phyloP scores from a whole-genome alignment of 2,113 vertebrate species.

The Equus przewalskii region DNA sequence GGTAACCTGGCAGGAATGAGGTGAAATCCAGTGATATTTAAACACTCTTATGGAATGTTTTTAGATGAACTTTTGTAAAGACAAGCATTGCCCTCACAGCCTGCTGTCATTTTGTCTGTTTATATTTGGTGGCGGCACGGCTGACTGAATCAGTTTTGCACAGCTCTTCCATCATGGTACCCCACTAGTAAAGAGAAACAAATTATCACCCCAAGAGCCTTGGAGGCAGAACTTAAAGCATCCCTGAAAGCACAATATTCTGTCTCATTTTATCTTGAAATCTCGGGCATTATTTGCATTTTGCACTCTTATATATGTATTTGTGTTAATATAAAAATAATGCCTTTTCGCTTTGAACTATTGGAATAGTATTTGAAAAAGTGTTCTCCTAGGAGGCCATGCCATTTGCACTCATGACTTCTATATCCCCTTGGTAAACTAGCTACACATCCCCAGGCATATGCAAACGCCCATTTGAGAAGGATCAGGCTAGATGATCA shows the following conservation, averaged over 20 bases:
- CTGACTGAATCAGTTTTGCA: neutral
- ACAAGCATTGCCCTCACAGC: neutral
- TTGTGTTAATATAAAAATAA: conserved; percentile 22
- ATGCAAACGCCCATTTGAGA: neutral
- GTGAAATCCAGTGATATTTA: neutral
- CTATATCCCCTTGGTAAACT: neutral
- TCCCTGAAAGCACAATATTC: neutral
- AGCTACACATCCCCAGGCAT: neutral
- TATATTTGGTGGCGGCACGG: neutral
- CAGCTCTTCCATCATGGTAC: neutral
- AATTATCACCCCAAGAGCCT: neutral
- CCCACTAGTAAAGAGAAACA: neutral
- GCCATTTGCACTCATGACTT: neutral
- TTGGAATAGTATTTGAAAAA: neutral
- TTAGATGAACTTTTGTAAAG: neutral
- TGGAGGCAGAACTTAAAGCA: neutral
- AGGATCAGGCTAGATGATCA: neutral
- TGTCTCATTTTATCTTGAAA: conserved; percentile 21
- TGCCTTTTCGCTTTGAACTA: neutral
- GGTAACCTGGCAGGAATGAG: neutral
- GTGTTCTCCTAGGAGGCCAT: neutral
- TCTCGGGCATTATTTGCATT: neutral
- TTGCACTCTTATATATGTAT: neutral
- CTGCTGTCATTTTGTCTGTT: neutral
- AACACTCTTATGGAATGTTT: neutral